Evolutionary conservation across 2,113 vertebrate species (phyloP), one percentile per base, ranked within the genome.

Genomic region (Calyptomena viridis): DNA sequence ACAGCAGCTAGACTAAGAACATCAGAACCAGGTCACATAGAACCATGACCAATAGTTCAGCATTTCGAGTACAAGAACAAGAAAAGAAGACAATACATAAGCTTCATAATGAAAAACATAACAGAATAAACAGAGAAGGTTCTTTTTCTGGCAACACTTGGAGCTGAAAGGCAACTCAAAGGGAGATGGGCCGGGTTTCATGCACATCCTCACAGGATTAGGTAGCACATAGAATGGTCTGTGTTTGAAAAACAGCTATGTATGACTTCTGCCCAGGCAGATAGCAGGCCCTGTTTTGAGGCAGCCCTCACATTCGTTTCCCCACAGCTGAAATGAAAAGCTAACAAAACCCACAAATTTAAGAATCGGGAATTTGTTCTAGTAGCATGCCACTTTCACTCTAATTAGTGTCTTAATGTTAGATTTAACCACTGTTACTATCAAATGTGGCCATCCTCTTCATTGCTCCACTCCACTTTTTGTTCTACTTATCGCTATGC

Each of bases 11-110:
- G 52, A 87, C 89, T 91, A 95, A 94, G 89, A 94, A 89, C 84
- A 31, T 89, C 91, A 94, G 91, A 96, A 92, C 58, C 60, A 94
- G 89, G 91, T 96, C 94, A 95, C 47, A 81, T 21, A 89, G 90
- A 94, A 93, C 52, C 83, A 71, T 64, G 89, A 94, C 88, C 90
- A 96, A 73, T 90, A 95, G 90, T 94, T 85, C 94, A 93, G 75
- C 59, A 71, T 90, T 95, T 83, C 0, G 6, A 90, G 79, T 66
- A 69, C 49, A 87, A 76, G 85, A 87, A 68, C 39, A 91, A 91
- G 94, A 93, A 96, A 95, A 92, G 86, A 78, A 78, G 84, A 93
- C 91, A 92, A 96, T 95, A 67, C 24, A 35, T 84, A 89, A 92
- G 76, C 80, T 97, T 94, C 60, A 59, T 84, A 91, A 94, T 87